phyloP scores from a whole-genome alignment of 2,797 vertebrate species.

The Sphaeramia orbicularis region DNA sequence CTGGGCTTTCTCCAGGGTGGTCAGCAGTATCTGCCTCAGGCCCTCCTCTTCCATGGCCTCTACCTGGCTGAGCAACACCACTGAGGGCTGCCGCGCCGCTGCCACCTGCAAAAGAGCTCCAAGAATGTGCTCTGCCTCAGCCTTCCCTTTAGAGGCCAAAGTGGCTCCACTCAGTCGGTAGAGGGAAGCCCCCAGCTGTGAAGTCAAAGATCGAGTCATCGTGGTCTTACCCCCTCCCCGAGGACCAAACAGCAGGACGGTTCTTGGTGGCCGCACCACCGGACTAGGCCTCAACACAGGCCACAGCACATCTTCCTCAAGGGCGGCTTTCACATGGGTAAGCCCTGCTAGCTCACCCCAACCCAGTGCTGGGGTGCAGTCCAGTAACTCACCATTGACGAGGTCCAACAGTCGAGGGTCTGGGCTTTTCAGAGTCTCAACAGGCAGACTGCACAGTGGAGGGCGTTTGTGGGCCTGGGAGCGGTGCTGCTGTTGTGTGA shows the following conservation, averaged over 20 bases:
- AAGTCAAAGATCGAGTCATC: slow-evolving; percentile 91
- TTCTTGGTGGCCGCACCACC: slow-evolving; percentile 83
- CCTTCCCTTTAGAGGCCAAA: slow-evolving; percentile 90
- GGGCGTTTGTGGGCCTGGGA: slow-evolving; percentile 78
- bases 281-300: slow-evolving; percentile 90
- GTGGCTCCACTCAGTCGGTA: slow-evolving; percentile 87
- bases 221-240: slow-evolving; percentile 91
- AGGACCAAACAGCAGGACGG: slow-evolving; percentile 93
- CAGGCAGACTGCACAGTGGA: slow-evolving; percentile 70
- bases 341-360: slow-evolving; percentile 94
- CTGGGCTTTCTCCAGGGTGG: slow-evolving; percentile 89
- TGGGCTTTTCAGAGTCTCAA: slow-evolving; percentile 87
- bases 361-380: slow-evolving; percentile 90
- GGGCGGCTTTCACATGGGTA: slow-evolving; percentile 88
- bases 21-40: slow-evolving; percentile 89
- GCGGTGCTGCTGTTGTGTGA: slow-evolving; percentile 80
- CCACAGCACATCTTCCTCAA: slow-evolving; percentile 97
- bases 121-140: slow-evolving; percentile 92
- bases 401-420: slow-evolving; percentile 90
- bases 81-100: slow-evolving; percentile 87
- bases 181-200: slow-evolving; percentile 92
- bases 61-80: slow-evolving; percentile 92
- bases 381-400: slow-evolving; percentile 90
- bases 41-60: slow-evolving; percentile 87
- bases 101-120: slow-evolving; percentile 91